Evolutionary conservation across 2,888 invertebrate species (phyloP).

Genomic region (Drosophila infuscata): DNA sequence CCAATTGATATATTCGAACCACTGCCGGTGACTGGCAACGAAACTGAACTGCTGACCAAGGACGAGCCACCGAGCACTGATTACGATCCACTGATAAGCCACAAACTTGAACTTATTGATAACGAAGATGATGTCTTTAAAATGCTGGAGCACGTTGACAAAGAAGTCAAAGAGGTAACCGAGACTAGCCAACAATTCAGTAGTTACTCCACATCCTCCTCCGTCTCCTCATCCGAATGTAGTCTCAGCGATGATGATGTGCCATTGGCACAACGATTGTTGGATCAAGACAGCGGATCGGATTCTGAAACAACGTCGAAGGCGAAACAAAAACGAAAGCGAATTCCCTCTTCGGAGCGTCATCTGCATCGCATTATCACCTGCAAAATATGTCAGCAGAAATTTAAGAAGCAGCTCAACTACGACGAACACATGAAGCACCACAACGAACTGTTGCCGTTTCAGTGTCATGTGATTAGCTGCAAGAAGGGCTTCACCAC

Average conservation of each 20-base stretch:
- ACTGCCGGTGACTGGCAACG: conserved; percentile 33
- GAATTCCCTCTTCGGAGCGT: conserved; percentile 48
- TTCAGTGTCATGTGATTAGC: conserved; percentile 75
- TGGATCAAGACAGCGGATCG: conserved; percentile 2
- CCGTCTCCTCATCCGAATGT: neutral
- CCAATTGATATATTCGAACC: conserved; percentile 67
- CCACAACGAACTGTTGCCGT: conserved; percentile 81
- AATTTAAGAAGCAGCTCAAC: conserved; percentile 76
- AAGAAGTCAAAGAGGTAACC: conserved; percentile 55
- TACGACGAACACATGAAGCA: conserved; percentile 82
- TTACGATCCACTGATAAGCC: conserved; percentile 71
- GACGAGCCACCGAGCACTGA: conserved; percentile 66
- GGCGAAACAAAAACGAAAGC: conserved; percentile 51
- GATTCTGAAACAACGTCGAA: conserved; percentile 7
- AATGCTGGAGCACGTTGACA: conserved; percentile 77
- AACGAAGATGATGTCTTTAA: conserved; percentile 83
- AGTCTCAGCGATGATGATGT: conserved; percentile 72
- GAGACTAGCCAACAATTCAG: conserved; percentile 20
- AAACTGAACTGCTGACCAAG: conserved; percentile 38
- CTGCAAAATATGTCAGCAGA: conserved; percentile 80
- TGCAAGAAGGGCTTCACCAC: conserved; percentile 82
- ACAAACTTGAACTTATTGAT: conserved; percentile 77
- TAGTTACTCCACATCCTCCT: conserved; percentile 12
- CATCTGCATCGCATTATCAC: conserved; percentile 64
- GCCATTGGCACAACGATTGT: conserved; percentile 69